Evolutionary conservation across 2,113 vertebrate genomes (phyloP), one percentile per base, ranked within the genome.

Genomic region (Aspiorhynchus laticeps): DNA sequence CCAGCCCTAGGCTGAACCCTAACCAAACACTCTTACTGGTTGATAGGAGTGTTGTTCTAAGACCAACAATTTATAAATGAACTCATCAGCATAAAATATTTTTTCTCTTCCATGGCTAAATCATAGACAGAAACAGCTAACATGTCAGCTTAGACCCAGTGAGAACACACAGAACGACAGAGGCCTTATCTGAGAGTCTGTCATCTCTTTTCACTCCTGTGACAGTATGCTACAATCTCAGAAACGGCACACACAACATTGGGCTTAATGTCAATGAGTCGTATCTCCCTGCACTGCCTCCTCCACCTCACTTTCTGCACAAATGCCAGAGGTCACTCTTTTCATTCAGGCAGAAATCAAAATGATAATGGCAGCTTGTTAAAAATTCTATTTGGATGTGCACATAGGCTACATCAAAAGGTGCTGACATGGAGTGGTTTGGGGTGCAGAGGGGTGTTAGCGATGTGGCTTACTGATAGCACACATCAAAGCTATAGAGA

Each of bases 361-460:
- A 94, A 93, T 94, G 91, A 94, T 93, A 94, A 94, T 94, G 91
- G 93, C 86, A 89, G 63, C 90, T 91, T 93, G 89, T 95, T 95
- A 93, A 90, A 94, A 94, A 93, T 93, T 92, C 91, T 91, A 93
- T 93, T 89, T 91, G 88, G 91, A 93, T 90, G 88, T 92, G 90
- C 89, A 93, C 91, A 93, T 88, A 91, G 88, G 93, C 92, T 91
- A 93, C 91, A 93, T 94, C 91, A 93, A 94, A 95, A 94, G 93
- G 91, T 93, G 88, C 91, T 90, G 91, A 89, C 90, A 88, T 59
- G 41, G 84, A 21, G 81, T 83, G 87, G 86, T 31, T 63, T 65
- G 88, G 92, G 38, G 53, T 59, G 87, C 71, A 53, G 63, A 83
- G 46, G 15, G 86, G 43, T 67, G 51, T 36, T 77, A 80, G 90